phyloP scores from a whole-genome alignment of 1,140 invertebrate species.

The Pseudomyrmex dendroicus region DNA sequence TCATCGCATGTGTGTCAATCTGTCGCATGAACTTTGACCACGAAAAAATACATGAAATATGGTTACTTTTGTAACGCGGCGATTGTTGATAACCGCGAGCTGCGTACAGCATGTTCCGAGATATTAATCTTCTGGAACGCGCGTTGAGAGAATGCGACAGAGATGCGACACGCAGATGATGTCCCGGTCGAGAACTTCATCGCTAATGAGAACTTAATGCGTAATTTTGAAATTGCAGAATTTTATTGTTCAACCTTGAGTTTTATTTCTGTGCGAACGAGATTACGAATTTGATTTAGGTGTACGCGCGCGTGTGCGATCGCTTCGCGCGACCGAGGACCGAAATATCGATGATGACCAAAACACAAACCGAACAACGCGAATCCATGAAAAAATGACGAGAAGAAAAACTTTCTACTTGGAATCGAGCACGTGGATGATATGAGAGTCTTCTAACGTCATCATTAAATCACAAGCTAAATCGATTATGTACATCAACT shows the following conservation, averaged over 20 bases:
- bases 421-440: background rate
- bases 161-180: too few species aligned
- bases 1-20: too few species aligned
- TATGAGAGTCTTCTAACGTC: background rate
- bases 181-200: background rate
- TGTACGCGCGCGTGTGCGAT: background rate
- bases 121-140: too few species aligned
- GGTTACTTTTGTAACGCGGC: too few species aligned
- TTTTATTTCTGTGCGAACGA: background rate
- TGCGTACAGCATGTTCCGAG: too few species aligned
- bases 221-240: background rate
- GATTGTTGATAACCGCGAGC: too few species aligned
- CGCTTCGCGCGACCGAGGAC: conserved; percentile 20
- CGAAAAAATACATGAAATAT: too few species aligned
- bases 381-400: background rate
- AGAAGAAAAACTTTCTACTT: background rate
- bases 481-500: background rate
- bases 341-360: conserved; percentile 39
- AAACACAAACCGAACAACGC: background rate
- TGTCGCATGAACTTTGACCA: too few species aligned
- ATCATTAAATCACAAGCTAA: background rate
- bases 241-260: background rate
- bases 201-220: background rate
- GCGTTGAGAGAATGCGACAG: too few species aligned
- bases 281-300: background rate